A percentile compares a stretch with the other conserved stretches of the same genome.
Evolutionary conservation across 2,113 vertebrate genomes (phyloP).

Genomic region (Atlantisia rogersi): DNA sequence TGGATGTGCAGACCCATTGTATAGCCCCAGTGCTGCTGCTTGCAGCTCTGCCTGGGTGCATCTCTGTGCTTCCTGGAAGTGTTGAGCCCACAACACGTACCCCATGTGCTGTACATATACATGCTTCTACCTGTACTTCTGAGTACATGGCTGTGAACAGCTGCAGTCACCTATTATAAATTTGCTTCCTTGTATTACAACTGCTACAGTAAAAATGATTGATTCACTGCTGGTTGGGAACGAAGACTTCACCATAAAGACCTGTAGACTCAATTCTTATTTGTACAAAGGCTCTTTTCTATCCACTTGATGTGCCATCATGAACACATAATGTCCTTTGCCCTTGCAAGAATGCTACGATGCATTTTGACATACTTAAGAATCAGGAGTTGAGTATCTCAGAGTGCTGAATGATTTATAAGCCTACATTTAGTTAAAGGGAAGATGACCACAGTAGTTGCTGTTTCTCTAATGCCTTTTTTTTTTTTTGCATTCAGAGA

Average conservation of each 20-base stretch:
- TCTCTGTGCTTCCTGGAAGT: background rate
- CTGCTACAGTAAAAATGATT: background rate
- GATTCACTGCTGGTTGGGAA: background rate
- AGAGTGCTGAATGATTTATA: conserved; percentile 1
- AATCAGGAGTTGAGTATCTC: background rate
- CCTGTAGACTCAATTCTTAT: background rate
- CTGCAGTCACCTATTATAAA: background rate
- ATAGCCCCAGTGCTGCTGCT: background rate
- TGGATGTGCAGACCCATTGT: background rate
- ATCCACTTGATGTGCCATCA: background rate
- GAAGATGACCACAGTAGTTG: background rate
- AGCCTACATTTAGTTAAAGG: background rate
- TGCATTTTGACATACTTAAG: background rate
- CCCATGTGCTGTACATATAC: background rate
- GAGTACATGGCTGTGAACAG: background rate
- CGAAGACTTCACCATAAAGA: background rate
- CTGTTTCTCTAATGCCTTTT: background rate
- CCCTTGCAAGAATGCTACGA: background rate
- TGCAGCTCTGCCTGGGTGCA: background rate
- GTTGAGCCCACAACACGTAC: background rate
- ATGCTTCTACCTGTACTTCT: background rate
- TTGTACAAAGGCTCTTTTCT: background rate
- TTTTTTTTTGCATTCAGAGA: background rate
- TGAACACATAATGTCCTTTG: background rate
- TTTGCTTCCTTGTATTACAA: background rate